Evolutionary conservation across 53 echinoderm and acorn worm species (phyloP).

Genomic region (Astropecten irregularis): DNA sequence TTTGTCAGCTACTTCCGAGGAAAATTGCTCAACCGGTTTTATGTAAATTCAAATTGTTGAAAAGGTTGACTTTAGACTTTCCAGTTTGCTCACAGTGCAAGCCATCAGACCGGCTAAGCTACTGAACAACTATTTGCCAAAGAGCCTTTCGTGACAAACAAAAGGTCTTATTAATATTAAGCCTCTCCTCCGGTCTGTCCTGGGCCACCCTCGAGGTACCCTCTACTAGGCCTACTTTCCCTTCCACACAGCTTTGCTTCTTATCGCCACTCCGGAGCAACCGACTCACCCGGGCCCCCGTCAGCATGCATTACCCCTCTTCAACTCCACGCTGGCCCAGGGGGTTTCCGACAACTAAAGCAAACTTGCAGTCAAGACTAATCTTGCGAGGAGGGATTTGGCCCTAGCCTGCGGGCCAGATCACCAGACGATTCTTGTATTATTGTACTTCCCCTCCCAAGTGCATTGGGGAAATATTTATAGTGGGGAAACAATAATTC

Average conservation of each 20-base stretch:
- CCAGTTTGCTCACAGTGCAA: too few relatives aligned
- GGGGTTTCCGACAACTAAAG: conserved; percentile 25
- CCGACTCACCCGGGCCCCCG: neutral
- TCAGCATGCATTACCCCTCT: conserved; percentile 15
- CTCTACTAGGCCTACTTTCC: neutral
- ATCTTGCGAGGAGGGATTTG: neutral
- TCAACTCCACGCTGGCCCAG: neutral
- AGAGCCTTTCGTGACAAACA: conserved; percentile 40
- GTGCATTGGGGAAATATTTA: too few relatives aligned
- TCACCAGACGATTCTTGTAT: neutral
- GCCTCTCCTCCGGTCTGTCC: neutral
- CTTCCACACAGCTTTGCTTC: too few relatives aligned
- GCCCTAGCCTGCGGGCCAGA: neutral
- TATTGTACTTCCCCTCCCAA: too few relatives aligned
- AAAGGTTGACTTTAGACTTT: too few relatives aligned
- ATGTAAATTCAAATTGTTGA: too few relatives aligned
- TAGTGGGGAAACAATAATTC: too few relatives aligned
- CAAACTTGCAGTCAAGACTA: conserved; percentile 20
- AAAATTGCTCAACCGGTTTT: too few relatives aligned
- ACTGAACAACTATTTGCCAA: too few relatives aligned
- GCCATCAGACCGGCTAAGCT: too few relatives aligned
- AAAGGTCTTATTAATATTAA: conserved; percentile 9
- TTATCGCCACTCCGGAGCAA: neutral
- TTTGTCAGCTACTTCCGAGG: too few relatives aligned
- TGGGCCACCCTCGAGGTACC: neutral